Evolutionary conservation across 2,888 invertebrate genomes (phyloP).

Genomic region (Aphidius colemani): DNA sequence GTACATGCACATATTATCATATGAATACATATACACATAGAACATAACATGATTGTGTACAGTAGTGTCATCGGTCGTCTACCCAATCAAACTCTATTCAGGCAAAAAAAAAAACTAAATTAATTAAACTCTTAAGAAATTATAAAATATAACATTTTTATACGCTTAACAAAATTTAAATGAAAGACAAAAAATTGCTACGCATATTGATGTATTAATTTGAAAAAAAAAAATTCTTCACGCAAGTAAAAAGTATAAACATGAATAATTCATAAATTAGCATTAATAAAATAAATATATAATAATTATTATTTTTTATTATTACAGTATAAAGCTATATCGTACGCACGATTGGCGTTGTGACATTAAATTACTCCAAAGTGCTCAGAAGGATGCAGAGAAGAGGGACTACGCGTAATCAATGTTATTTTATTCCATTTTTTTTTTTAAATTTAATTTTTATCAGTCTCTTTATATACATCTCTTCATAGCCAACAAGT

Average conservation of each 20-base stretch:
- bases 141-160: too few species aligned
- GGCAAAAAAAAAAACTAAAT: not conserved
- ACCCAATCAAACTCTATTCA: slow-evolving; percentile 1
- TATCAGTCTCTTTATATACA: slow-evolving; percentile 9
- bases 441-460: not conserved
- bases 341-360: not conserved
- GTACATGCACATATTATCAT: too few species aligned
- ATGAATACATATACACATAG: too few species aligned
- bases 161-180: too few species aligned
- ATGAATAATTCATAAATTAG: not conserved
- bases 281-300: not conserved
- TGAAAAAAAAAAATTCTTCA: too few species aligned
- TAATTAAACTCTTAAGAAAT: not conserved
- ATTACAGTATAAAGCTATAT: too few species aligned
- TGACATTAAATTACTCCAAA: not conserved
- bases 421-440: not conserved
- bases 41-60: not conserved
- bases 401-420: not conserved
- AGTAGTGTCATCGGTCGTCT: slow-evolving; percentile 5
- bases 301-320: not conserved
- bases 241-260: too few species aligned
- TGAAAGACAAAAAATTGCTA: too few species aligned
- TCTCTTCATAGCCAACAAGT: not conserved
- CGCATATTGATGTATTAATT: too few species aligned
- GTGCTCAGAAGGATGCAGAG: not conserved